These are phyloP conservation scores for Muscicapa adusta DNA, from an alignment of 2,113 vertebrate genomes.

Conservation along the genomic window DNA sequence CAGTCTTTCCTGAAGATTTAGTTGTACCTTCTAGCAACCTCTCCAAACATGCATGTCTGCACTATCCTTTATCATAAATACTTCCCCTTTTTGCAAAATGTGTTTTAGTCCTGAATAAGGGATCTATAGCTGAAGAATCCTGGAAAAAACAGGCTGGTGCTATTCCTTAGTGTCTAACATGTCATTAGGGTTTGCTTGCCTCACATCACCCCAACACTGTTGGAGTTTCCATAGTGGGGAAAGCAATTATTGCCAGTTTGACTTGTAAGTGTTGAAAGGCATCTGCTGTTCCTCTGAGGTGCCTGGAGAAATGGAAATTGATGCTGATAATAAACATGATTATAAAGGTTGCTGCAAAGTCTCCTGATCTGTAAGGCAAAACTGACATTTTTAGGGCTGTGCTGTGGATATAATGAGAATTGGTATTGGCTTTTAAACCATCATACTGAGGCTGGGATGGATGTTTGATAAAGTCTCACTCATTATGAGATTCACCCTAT, in stretches of 20 bases:
- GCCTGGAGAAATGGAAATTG: slow-evolving; percentile 34
- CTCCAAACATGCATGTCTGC: background rate
- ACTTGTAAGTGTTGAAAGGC: slow-evolving; percentile 19
- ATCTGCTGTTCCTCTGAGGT: slow-evolving; percentile 32
- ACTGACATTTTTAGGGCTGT: slow-evolving; percentile 22
- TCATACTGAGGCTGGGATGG: background rate
- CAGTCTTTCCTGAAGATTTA: background rate
- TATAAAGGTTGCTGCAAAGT: slow-evolving; percentile 14
- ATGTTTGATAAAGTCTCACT: background rate
- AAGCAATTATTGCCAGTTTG: background rate
- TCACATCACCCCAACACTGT: background rate
- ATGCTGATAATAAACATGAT: slow-evolving; percentile 52
- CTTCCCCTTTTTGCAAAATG: background rate
- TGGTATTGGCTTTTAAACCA: background rate
- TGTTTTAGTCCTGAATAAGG: background rate
- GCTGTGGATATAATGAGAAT: background rate
- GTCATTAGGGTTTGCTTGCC: background rate
- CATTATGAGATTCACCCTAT: background rate
- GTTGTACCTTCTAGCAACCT: background rate
- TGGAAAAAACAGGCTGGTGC: background rate
- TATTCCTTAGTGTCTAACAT: background rate
- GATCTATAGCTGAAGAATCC: background rate
- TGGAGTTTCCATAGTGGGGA: background rate
- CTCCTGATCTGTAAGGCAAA: background rate
- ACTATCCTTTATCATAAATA: background rate